These are phyloP conservation scores for Scaptomyza pallida DNA, from an alignment of 1,140 invertebrate genomes.

Conservation along the genomic window DNA sequence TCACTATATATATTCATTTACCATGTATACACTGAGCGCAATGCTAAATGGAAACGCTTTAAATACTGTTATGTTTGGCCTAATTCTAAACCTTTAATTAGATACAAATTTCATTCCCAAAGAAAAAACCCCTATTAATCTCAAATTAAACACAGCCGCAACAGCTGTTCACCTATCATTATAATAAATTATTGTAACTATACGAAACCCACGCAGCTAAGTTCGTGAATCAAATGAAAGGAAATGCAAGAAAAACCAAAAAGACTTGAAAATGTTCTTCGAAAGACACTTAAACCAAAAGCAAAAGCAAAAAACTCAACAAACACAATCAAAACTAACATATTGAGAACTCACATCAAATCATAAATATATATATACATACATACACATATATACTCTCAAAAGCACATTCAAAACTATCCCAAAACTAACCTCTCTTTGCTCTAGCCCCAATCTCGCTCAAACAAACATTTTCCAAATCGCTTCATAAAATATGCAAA, in stretches of 20 bases:
- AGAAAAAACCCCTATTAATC: constrained; percentile 24
- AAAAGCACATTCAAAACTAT: constrained; percentile 1
- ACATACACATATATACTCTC: no score
- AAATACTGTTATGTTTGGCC: constrained; percentile 81
- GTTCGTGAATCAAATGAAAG: constrained; percentile 23
- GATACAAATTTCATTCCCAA: constrained; percentile 55
- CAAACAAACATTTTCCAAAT: constrained; percentile 49
- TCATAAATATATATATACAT: constrained; percentile 3
- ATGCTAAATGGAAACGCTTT: constrained; percentile 75
- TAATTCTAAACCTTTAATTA: constrained; percentile 73
- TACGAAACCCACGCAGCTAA: constrained; percentile 5
- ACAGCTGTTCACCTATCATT: constrained; percentile 18
- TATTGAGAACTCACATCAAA: constrained; percentile 19
- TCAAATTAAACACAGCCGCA: constrained; percentile 7
- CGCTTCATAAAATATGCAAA: neutral
- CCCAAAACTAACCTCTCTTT: constrained; percentile 21
- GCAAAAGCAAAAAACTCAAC: constrained; percentile 18
- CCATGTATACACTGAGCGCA: constrained; percentile 74
- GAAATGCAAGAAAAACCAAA: neutral
- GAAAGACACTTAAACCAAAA: constrained; percentile 26
- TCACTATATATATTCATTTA: constrained; percentile 65
- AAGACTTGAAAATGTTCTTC: constrained; percentile 49
- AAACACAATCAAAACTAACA: constrained; percentile 38
- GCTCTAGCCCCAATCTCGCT: constrained; percentile 59
- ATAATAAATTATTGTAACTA: constrained; percentile 1